A percentile compares a stretch with the other conserved stretches of the same genome.
phyloP scores from a whole-genome alignment of 2,888 invertebrate species.

The Tipula helvola region DNA sequence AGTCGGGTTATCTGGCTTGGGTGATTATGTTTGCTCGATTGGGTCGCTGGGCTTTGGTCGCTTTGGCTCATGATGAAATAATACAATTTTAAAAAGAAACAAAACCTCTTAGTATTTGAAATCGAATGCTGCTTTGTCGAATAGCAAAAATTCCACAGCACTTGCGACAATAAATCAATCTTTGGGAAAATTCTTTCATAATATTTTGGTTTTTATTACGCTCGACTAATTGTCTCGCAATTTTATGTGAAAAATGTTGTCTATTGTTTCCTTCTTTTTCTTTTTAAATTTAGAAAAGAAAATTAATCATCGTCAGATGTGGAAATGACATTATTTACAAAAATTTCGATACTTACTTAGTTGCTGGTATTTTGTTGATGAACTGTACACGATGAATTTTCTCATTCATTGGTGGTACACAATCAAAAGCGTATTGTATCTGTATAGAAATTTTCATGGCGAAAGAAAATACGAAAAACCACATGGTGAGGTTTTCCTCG shows the following conservation, averaged over 20 bases:
- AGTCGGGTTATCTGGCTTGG: neutral
- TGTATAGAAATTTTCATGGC: neutral
- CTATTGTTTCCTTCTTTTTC: neutral
- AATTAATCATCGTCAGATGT: neutral
- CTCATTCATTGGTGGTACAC: neutral
- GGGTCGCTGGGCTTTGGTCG: too few relatives aligned
- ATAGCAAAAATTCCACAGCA: neutral
- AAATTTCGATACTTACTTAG: neutral
- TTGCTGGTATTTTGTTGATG: neutral
- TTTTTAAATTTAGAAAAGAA: neutral
- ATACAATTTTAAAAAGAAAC: neutral
- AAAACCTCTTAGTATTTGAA: neutral
- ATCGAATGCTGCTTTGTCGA: neutral
- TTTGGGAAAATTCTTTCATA: neutral
- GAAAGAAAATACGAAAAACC: neutral
- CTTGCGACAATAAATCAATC: neutral
- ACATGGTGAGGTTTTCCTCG: neutral
- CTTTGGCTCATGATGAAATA: neutral
- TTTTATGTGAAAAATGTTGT: neutral
- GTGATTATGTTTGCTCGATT: too few relatives aligned
- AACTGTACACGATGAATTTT: neutral
- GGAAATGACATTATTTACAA: neutral
- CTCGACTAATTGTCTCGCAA: neutral
- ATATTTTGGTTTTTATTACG: neutral
- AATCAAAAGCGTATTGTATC: neutral